Conservation (phyloP, 2,888 invertebrate species). For the Hydraecia micacea region DNA sequence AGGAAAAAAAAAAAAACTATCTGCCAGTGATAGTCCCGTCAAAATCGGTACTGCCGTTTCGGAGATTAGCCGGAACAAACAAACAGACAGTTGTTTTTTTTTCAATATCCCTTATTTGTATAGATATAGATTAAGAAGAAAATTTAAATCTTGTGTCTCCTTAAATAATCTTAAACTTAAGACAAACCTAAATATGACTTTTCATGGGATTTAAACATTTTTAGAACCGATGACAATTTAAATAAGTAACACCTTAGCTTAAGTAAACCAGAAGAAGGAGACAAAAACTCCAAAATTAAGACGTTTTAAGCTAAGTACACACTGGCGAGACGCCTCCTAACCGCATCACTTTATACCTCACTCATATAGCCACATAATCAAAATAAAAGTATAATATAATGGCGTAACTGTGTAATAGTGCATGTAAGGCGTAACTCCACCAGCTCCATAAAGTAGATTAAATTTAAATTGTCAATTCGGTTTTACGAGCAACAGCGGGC, state of each 20-base stretch:
- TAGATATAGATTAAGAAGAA: not conserved
- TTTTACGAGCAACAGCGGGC: constrained; percentile 81
- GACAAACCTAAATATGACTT: not conserved
- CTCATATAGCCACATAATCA: constrained; percentile 66
- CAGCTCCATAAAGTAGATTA: constrained; percentile 85
- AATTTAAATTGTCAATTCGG: constrained; percentile 88
- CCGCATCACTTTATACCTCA: constrained; percentile 30
- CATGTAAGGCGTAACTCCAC: constrained; percentile 76
- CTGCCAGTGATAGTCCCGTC: too few relatives aligned
- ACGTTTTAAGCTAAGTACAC: constrained; percentile 25
- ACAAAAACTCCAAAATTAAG: not conserved
- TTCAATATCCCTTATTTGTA: too few relatives aligned
- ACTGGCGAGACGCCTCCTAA: constrained; percentile 15
- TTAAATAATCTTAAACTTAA: not conserved
- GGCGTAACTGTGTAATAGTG: constrained; percentile 78
- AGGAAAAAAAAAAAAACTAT: too few relatives aligned
- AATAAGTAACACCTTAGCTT: not conserved
- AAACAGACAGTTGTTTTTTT: too few relatives aligned
- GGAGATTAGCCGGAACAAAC: too few relatives aligned
- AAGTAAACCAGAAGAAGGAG: not conserved
- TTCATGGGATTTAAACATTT: not conserved
- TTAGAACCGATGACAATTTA: not conserved
- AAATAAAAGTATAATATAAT: constrained; percentile 74
- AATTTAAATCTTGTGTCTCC: not conserved
- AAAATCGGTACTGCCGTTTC: too few relatives aligned